phyloP scores from a whole-genome alignment of 2,113 vertebrate genomes.

The Chamaetylas fuelleborni region DNA sequence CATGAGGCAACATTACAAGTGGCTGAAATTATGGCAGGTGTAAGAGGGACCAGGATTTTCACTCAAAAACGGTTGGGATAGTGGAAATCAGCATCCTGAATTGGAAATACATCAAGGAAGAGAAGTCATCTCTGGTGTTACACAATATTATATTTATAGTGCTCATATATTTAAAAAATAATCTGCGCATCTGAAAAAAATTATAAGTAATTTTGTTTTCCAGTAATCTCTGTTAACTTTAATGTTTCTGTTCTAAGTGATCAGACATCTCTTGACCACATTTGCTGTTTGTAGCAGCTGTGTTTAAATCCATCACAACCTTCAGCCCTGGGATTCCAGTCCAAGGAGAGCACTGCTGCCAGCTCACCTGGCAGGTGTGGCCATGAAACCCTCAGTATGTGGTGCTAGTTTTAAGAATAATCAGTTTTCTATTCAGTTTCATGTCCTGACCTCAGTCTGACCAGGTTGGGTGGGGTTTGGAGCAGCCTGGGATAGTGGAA shows the following conservation, averaged over 20 bases:
- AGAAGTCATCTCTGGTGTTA: neutral
- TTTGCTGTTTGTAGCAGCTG: neutral
- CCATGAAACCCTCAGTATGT: accelerated
- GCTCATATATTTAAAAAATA: neutral
- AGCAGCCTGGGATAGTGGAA: neutral
- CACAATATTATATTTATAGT: accelerated
- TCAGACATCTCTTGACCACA: neutral
- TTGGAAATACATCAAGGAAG: neutral
- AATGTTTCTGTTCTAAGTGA: accelerated
- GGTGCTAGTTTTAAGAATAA: neutral
- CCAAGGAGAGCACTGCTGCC: neutral
- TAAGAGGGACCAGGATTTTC: neutral
- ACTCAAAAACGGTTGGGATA: neutral
- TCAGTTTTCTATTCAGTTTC: neutral
- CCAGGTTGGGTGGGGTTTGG: neutral
- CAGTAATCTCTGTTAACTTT: neutral
- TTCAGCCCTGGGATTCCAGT: neutral
- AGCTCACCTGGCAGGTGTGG: neutral
- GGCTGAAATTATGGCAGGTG: neutral
- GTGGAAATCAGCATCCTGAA: neutral
- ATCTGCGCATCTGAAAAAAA: neutral
- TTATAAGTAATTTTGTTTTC: neutral
- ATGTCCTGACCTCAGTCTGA: neutral
- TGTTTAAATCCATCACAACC: neutral
- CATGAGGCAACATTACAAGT: no score